Base-by-base conservation (phyloP, 2,888 invertebrate genomes). In the Melipona bicolor region DNA sequence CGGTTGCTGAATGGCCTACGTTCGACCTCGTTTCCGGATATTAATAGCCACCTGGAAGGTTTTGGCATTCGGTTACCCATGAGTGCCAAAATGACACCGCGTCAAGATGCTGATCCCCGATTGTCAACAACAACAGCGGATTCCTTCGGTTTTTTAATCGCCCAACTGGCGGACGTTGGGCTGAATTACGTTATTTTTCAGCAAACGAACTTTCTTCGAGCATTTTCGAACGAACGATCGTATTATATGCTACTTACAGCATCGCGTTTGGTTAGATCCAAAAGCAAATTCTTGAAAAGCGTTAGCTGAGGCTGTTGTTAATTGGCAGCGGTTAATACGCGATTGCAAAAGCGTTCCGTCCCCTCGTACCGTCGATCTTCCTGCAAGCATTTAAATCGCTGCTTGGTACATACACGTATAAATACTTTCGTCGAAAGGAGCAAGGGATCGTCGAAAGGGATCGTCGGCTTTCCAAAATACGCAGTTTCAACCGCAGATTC, bases 181-280 rank as follows among this genome's bases (percentile, higher is more conserved):
- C 50, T 1, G 27, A 27, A 27, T 27, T 27, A 27, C 27, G 27
- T 27, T 27, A 3, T 19, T 27, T 4, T 43, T 43, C 43, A 50
- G 64, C 61, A 21, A 17, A 19, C 15, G 61, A 54, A n/a, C 13
- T 62, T 64, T 49, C 17, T 64, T 49, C 17, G 3, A 27, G 11
- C 11, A 32, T 64, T 11, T 9, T 6, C 21, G 36, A 49, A 71
- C 27, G 4, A 65, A 50, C n/a, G 11, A 64, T 69, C 69, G 74
- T 27, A 27, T 74, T 77, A 70, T 77, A 70, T 88, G 70, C 69
- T 93, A 93, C 93, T 93, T 93, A 93, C 93, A 89, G 86, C 92
- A 93, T 93, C 71, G 88, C 84, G 88, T 86, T 88, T 80, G 43
- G 84, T 90, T 89, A 92, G 90, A 87, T 86, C 88, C 88, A 86